Conservation (phyloP, 2,888 invertebrate species). For the Eutolmus rufibarbis region DNA sequence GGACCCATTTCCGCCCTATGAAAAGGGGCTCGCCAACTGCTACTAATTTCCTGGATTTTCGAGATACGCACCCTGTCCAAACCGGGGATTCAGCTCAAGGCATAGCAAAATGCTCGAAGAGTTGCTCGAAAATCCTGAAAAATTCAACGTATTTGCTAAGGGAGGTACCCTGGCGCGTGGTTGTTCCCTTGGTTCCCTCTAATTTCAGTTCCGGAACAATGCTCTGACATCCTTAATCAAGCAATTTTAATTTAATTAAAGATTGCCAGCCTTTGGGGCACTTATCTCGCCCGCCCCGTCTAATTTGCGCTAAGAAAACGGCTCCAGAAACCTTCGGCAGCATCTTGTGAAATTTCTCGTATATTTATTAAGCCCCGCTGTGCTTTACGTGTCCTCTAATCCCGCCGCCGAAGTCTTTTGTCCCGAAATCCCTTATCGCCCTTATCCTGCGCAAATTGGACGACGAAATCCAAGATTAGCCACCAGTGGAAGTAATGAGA, state of each 20-base stretch:
- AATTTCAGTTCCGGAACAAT: background rate
- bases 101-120: background rate
- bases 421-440: background rate
- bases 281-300: background rate
- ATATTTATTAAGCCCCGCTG: slow-evolving; percentile 18
- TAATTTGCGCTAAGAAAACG: background rate
- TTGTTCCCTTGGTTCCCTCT: background rate
- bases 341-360: slow-evolving; percentile 21
- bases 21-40: background rate
- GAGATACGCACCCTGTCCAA: background rate
- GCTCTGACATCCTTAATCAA: slow-evolving; percentile 18
- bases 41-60: background rate
- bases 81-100: background rate
- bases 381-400: slow-evolving; percentile 23
- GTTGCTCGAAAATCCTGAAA: background rate
- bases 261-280: background rate
- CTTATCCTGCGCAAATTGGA: slow-evolving; percentile 16
- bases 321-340: background rate
- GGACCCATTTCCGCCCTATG: background rate
- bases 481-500: slow-evolving; percentile 20
- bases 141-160: background rate
- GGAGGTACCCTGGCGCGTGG: background rate
- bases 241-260: slow-evolving; percentile 42
- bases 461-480: slow-evolving; percentile 18
- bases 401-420: background rate